Evolutionary conservation across 1,140 invertebrate species (phyloP).

Genomic region (Agraylea sexmaculata): DNA sequence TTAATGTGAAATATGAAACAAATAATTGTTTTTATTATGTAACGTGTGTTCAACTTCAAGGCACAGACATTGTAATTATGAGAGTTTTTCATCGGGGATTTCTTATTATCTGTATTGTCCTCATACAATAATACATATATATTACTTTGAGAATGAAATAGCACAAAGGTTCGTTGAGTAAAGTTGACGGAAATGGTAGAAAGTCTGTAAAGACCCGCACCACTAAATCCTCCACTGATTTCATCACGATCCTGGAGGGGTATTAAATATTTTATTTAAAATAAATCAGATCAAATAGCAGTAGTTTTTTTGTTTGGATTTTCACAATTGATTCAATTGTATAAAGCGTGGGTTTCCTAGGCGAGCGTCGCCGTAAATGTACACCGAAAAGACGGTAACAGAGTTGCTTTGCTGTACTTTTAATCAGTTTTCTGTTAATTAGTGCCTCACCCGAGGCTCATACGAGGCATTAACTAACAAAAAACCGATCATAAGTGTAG

Average conservation of each 20-base stretch:
- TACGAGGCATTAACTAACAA: no score
- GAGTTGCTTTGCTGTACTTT: no score
- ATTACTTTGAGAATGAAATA: constrained; percentile 1
- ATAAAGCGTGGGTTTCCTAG: neutral
- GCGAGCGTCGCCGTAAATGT: no score
- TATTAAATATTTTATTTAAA: neutral
- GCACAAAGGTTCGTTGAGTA: no score
- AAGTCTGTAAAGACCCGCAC: constrained; percentile 14
- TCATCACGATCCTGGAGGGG: neutral
- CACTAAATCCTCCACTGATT: constrained; percentile 13
- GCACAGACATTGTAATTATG: neutral
- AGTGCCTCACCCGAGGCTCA: no score
- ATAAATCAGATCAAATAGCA: neutral
- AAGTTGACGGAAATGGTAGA: constrained; percentile 9
- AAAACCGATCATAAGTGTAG: no score
- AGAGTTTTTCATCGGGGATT: neutral
- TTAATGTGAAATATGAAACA: constrained; percentile 6
- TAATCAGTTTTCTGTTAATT: no score
- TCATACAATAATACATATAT: neutral
- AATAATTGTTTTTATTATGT: constrained; percentile 4
- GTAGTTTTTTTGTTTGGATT: constrained; percentile 1
- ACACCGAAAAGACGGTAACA: no score
- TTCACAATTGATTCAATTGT: constrained; percentile 1
- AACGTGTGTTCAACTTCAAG: neutral
- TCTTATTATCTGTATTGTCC: neutral